Evolutionary conservation across 2,797 vertebrate species (phyloP).

Genomic region (Macrochelys suwanniensis): DNA sequence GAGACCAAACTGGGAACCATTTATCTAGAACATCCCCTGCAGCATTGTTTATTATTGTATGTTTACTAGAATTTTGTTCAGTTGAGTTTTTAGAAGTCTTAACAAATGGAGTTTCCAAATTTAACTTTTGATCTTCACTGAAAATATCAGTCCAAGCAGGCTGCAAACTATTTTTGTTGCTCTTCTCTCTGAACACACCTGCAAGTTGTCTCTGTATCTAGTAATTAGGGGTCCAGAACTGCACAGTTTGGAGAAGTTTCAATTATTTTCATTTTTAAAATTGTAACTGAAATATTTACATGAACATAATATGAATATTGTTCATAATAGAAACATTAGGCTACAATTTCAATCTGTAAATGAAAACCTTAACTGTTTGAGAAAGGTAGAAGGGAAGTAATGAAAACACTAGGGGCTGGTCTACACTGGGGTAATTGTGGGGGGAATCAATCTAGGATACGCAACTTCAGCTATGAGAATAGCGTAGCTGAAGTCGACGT

Average conservation of each 20-base stretch:
- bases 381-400: neutral
- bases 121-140: neutral
- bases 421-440: too few relatives aligned
- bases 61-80: neutral
- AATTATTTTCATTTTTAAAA: neutral
- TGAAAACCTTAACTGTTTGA: neutral
- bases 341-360: neutral
- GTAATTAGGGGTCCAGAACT: neutral
- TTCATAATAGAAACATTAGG: neutral
- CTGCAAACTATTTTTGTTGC: conserved; percentile 23
- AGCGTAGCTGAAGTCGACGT: too few relatives aligned
- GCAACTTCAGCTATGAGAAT: too few relatives aligned
- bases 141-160: conserved; percentile 37
- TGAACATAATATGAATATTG: neutral
- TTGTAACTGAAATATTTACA: neutral
- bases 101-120: neutral
- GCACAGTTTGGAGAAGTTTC: neutral
- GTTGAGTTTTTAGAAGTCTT: neutral
- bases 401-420: neutral
- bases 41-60: fast-evolving
- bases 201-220: neutral
- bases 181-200: neutral
- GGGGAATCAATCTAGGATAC: too few relatives aligned
- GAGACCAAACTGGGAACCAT: neutral
- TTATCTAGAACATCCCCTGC: fast-evolving